Evolutionary conservation across 2,113 vertebrate species (phyloP).

Genomic region (Laterallus jamaicensis): DNA sequence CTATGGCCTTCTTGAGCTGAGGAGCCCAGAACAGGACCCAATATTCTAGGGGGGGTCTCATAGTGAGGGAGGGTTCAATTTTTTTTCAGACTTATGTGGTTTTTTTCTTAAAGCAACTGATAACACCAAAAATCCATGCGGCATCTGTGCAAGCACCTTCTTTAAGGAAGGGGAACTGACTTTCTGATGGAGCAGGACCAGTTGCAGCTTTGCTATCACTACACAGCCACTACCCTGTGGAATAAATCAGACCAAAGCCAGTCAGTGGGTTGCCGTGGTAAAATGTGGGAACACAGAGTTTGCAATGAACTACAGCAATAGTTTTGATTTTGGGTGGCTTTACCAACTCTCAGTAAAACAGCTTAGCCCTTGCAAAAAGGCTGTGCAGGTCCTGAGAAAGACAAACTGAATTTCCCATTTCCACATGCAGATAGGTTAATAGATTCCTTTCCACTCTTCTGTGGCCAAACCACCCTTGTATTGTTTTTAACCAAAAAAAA

Average conservation of each 20-base stretch:
- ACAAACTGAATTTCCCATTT: neutral
- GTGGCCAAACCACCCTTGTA: neutral
- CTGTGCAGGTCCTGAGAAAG: neutral
- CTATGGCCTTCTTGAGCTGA: no score
- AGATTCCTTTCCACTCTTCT: neutral
- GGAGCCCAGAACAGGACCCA: no score
- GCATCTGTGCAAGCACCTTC: neutral
- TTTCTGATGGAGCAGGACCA: neutral
- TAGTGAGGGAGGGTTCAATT: neutral
- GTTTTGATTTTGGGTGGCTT: neutral
- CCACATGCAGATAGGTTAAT: neutral
- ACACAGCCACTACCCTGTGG: neutral
- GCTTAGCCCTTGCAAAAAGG: neutral
- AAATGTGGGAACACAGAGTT: neutral
- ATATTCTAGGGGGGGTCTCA: no score
- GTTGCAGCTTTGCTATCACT: neutral
- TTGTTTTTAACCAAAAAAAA: constrained; percentile 37
- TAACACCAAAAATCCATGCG: neutral
- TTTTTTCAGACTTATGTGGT: neutral
- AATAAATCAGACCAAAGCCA: constrained; percentile 2
- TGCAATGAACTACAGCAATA: neutral
- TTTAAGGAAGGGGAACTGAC: neutral
- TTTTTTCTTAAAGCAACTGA: neutral
- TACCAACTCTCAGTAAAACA: neutral
- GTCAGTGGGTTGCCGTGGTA: neutral